These are phyloP conservation scores for Belonocnema kinseyi DNA, from an alignment of 1,140 invertebrate species.

Conservation along the genomic window DNA sequence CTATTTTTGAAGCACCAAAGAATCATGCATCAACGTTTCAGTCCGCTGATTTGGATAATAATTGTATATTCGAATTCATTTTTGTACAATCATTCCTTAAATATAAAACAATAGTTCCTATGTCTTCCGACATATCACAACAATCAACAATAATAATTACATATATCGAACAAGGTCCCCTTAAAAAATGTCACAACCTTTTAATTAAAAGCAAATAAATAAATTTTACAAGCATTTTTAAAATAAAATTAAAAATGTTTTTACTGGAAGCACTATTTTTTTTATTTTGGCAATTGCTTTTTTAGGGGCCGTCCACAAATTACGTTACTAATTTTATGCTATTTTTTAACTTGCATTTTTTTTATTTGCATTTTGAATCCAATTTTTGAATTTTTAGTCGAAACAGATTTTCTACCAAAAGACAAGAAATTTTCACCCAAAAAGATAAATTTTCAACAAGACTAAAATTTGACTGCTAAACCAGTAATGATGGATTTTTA, in stretches of 20 bases:
- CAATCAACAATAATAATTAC: neutral
- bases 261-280: constrained; percentile 16
- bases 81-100: neutral
- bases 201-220: constrained; percentile 5
- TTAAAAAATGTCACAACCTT: neutral
- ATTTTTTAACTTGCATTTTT: neutral
- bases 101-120: neutral
- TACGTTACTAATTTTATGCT: neutral
- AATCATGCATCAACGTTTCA: constrained; percentile 2
- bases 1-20: constrained; percentile 8
- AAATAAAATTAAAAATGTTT: neutral
- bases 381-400: too few species aligned
- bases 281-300: neutral
- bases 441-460: too few species aligned
- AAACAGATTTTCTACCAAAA: too few species aligned
- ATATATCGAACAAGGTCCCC: too few species aligned
- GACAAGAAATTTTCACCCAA: too few species aligned
- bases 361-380: neutral
- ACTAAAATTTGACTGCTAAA: too few species aligned
- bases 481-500: too few species aligned
- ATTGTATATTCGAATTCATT: constrained; percentile 4
- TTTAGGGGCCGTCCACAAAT: neutral
- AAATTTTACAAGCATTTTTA: neutral
- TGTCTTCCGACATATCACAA: neutral
- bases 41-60: neutral